phyloP scores from a whole-genome alignment of 2,797 vertebrate species.

The Bovichtus diacanthus region DNA sequence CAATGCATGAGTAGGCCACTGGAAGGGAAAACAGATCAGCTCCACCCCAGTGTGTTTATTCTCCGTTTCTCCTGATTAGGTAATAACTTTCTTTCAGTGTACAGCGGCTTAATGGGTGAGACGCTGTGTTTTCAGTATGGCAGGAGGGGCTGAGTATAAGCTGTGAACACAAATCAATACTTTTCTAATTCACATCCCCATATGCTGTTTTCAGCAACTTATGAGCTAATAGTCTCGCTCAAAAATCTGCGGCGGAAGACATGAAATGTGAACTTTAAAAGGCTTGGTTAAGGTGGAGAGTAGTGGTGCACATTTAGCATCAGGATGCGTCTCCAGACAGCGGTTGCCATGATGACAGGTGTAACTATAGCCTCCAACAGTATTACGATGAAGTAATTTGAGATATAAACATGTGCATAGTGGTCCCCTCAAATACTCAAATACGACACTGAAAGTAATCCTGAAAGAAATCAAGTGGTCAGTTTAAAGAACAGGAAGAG shows the following conservation, averaged over 20 bases:
- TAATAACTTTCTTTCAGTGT: slow-evolving; percentile 67
- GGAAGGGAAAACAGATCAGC: not conserved
- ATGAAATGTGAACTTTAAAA: not conserved
- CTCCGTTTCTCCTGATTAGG: slow-evolving; percentile 44
- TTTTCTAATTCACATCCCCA: slow-evolving; percentile 39
- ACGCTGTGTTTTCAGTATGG: slow-evolving; percentile 17
- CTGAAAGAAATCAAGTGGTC: not conserved
- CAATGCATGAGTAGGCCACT: not conserved
- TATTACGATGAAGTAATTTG: not conserved
- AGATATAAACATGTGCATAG: not conserved
- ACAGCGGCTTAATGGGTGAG: slow-evolving; percentile 42
- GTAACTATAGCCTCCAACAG: slow-evolving; percentile 29
- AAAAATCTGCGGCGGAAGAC: not conserved
- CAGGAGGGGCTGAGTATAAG: slow-evolving; percentile 42
- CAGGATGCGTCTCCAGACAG: slow-evolving; percentile 31
- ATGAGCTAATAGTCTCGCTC: not conserved
- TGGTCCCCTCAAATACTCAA: not conserved
- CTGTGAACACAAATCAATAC: slow-evolving; percentile 72
- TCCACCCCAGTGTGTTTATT: not conserved
- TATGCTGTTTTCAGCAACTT: slow-evolving; percentile 21
- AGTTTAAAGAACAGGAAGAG: not conserved
- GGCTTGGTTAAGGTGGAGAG: not conserved
- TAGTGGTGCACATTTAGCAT: not conserved
- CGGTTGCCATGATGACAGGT: slow-evolving; percentile 43
- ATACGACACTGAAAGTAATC: not conserved